Conservation (phyloP, 2,888 invertebrate genomes). For the Himalopsyche tibetana region DNA sequence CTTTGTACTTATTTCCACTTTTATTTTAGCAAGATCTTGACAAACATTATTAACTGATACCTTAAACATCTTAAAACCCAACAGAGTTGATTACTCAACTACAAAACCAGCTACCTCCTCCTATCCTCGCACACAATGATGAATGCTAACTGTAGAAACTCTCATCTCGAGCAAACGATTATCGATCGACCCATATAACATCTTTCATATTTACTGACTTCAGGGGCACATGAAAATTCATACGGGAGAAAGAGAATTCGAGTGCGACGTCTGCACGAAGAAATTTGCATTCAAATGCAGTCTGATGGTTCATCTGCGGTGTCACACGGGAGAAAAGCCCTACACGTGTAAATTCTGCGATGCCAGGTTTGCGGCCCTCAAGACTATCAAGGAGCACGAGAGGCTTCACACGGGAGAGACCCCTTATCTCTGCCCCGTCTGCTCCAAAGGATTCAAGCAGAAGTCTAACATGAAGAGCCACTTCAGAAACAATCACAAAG, state of each 20-base stretch:
- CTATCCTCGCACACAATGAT: neutral
- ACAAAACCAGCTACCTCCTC: neutral
- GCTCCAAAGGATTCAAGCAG: conserved; percentile 63
- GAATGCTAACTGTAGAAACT: no score
- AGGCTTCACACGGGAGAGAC: conserved; percentile 64
- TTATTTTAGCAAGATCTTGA: no score
- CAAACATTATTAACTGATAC: no score
- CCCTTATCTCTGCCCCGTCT: conserved; percentile 63
- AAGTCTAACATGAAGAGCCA: conserved; percentile 65
- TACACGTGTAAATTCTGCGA: conserved; percentile 64
- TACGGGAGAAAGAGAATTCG: conserved; percentile 61
- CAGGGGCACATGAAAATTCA: conserved; percentile 63
- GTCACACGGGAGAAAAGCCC: conserved; percentile 64
- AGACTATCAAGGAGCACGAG: conserved; percentile 64
- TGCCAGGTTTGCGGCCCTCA: conserved; percentile 60
- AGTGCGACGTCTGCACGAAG: conserved; percentile 59
- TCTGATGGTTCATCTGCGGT: conserved; percentile 59
- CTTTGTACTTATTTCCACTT: no score
- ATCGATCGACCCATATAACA: no score
- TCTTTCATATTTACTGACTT: neutral
- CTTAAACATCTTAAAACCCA: no score
- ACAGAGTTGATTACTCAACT: neutral
- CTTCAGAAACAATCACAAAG: conserved; percentile 59
- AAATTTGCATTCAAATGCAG: conserved; percentile 63
- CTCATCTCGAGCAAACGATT: no score